Percentiles rank a stretch among this genome's conserved stretches.
phyloP scores from a whole-genome alignment of 2,888 invertebrate genomes.

The Amblyjoppa fuscipennis region DNA sequence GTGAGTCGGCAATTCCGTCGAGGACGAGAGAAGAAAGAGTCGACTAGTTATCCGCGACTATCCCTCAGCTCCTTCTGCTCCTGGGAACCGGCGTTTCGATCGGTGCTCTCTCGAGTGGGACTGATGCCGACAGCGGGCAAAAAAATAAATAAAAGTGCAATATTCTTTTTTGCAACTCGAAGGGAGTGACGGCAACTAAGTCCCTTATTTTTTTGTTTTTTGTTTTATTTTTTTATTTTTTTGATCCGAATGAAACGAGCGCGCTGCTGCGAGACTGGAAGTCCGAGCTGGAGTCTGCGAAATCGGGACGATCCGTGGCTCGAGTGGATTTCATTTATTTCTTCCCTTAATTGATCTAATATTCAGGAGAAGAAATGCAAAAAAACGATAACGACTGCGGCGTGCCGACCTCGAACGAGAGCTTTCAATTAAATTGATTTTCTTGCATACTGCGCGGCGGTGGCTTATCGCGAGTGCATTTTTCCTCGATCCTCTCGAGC shows the following conservation, averaged over 20 bases:
- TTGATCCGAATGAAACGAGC: neutral
- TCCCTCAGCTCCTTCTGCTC: slow-evolving; percentile 24
- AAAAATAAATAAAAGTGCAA: slow-evolving; percentile 20
- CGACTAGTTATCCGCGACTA: slow-evolving; percentile 4
- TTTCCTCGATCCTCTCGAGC: slow-evolving; percentile 26
- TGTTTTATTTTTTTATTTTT: slow-evolving; percentile 15
- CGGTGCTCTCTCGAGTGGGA: slow-evolving; percentile 49
- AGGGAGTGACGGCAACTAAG: neutral
- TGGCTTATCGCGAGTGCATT: slow-evolving; percentile 17
- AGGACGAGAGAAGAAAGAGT: slow-evolving; percentile 39
- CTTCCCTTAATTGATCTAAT: neutral
- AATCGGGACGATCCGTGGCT: slow-evolving; percentile 41
- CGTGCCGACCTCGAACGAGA: neutral
- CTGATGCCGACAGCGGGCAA: slow-evolving; percentile 29
- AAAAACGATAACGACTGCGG: neutral
- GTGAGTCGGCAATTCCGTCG: slow-evolving; percentile 51
- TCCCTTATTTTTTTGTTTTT: slow-evolving; percentile 6
- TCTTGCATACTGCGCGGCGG: neutral
- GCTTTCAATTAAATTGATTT: slow-evolving; percentile 7
- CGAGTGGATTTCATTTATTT: slow-evolving; percentile 31
- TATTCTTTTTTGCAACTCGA: neutral
- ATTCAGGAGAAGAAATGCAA: neutral
- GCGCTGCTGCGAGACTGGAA: slow-evolving; percentile 2
- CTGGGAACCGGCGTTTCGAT: slow-evolving; percentile 54
- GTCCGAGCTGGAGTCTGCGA: slow-evolving; percentile 33